Evolutionary conservation across 2,888 invertebrate species (phyloP), one percentile per base, ranked within the genome.

Genomic region (Tineola bisselliella): DNA sequence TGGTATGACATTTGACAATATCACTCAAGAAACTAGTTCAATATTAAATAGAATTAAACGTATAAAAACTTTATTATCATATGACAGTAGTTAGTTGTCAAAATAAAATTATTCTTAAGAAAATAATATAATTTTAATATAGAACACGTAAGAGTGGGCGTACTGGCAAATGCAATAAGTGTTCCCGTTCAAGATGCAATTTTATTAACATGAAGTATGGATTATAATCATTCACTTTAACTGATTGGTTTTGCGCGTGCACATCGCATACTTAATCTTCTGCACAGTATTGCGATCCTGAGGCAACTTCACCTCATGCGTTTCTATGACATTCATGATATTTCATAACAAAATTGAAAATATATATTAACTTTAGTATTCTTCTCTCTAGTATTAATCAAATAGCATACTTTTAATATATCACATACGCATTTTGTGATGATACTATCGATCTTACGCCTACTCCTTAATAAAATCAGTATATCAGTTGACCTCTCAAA

Each of bases 221-320:
- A 52, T 31, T 61, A 54, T 64, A 63, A 65, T 66, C 65, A 63
- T 62, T 66, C 65, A 63, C 62, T 64, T 64, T 63, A 65, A 64
- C 61, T 60, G 65, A 66, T 66, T 63, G 65, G 64, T 64, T 63
- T 61, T 52, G 52, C 62, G 59, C 63, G 44, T 44, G 43, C 63
- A 59, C 61, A 33, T 61, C n/a, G 58, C 58, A n/a, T 58, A 17
- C 33, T 58, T 25, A 33, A 58, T 58, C 58, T 33, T 31, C 11
- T n/a, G n/a, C n/a, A n/a, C n/a, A 12, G 52, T 52, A 52, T 52
- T 54, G 25, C 54, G 54, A 54, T 25, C 54, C 19, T 12, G 19
- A n/a, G 54, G 54, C 19, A 54, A 25, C 48, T 48, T 17, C 48
- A 48, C 15, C 48, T 38, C 48, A 48, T 48, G 48, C 48, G 48